Conservation (phyloP, 1,140 invertebrate species). For the Antheraea pernyi region DNA sequence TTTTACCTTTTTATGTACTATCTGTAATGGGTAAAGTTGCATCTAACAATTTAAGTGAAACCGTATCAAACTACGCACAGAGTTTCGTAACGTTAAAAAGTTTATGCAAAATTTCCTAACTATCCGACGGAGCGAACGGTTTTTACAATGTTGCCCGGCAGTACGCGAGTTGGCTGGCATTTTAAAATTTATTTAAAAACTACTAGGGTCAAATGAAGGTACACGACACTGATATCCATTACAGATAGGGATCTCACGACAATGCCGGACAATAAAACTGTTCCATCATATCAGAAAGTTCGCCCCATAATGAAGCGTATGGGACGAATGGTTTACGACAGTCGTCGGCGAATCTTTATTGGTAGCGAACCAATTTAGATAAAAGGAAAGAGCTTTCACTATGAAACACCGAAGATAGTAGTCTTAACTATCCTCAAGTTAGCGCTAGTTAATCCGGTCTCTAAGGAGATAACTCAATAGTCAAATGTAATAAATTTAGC, state of each 20-base stretch:
- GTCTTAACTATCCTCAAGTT: slow-evolving; percentile 79
- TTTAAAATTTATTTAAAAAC: slow-evolving; percentile 30
- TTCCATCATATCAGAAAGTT: slow-evolving; percentile 78
- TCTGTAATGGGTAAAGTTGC: slow-evolving; percentile 1
- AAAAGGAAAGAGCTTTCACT: slow-evolving; percentile 77
- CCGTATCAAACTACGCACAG: slow-evolving; percentile 6
- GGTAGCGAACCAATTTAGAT: slow-evolving; percentile 78
- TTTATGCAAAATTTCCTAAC: slow-evolving; percentile 26
- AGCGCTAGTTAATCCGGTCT: slow-evolving; percentile 75
- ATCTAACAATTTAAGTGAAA: slow-evolving; percentile 5
- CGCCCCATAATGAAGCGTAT: slow-evolving; percentile 79
- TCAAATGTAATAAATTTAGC: slow-evolving; percentile 72
- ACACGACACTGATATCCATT: slow-evolving; percentile 59
- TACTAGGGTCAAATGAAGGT: slow-evolving; percentile 29
- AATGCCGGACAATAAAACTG: slow-evolving; percentile 77
- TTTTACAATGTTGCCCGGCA: slow-evolving; percentile 30
- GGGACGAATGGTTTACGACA: slow-evolving; percentile 77
- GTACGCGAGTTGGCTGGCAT: slow-evolving; percentile 33
- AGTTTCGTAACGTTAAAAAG: slow-evolving; percentile 19
- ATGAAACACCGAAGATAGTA: slow-evolving; percentile 75
- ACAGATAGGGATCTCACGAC: slow-evolving; percentile 75
- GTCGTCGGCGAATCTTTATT: slow-evolving; percentile 76
- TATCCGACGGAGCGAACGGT: slow-evolving; percentile 10
- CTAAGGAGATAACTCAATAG: slow-evolving; percentile 75
- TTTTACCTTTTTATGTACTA: background rate